Percentiles rank a stretch among this genome's conserved stretches.
These are phyloP conservation scores for Bufo gargarizans DNA, from an alignment of 2,113 vertebrate genomes.

Conservation along the genomic window DNA sequence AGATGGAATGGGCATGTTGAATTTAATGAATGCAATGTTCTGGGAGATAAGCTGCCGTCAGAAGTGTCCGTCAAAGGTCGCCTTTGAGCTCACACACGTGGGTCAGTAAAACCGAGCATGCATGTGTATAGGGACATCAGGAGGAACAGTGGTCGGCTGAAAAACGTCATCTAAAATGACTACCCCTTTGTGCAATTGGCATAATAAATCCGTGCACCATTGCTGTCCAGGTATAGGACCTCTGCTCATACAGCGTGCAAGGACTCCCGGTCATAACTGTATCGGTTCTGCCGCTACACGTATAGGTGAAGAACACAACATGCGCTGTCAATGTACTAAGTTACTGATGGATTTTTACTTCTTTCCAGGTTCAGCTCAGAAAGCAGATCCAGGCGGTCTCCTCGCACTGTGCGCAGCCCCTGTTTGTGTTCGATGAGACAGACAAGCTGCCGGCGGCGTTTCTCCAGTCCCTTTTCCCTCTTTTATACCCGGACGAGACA, in stretches of 20 bases:
- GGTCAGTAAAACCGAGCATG: no score
- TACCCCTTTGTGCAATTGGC: neutral
- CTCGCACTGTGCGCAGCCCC: constrained; percentile 80
- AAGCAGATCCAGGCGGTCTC: constrained; percentile 78
- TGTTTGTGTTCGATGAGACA: constrained; percentile 93
- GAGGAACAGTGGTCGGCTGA: no score
- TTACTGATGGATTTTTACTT: neutral
- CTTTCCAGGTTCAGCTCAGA: constrained; percentile 78
- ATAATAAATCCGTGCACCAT: neutral
- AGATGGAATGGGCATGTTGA: no score
- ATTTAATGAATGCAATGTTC: no score
- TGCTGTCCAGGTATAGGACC: neutral
- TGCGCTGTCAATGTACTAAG: neutral
- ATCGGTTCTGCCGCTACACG: no score
- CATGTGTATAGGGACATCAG: no score
- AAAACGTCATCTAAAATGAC: neutral
- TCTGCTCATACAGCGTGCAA: neutral
- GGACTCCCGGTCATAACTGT: no score
- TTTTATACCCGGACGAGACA: neutral
- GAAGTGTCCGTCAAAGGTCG: no score
- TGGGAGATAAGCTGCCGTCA: no score
- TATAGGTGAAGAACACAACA: neutral
- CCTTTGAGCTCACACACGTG: no score
- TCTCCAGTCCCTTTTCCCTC: constrained; percentile 77
- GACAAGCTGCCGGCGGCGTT: constrained; percentile 89